Evolutionary conservation across 2,113 vertebrate genomes (phyloP).

Genomic region (Rhabdornis inornatus): DNA sequence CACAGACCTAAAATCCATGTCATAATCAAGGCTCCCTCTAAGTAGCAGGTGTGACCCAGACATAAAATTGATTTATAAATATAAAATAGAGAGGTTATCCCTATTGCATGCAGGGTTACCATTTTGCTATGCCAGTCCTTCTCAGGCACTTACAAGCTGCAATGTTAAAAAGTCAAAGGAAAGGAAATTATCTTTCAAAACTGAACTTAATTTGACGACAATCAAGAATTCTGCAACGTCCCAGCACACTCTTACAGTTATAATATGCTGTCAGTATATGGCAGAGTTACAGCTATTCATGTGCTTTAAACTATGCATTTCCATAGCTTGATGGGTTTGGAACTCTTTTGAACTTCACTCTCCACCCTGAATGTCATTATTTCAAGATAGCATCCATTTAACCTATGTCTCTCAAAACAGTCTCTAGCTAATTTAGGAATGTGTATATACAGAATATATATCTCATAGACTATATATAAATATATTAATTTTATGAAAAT

Average conservation of each 20-base stretch:
- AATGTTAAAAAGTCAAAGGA: neutral
- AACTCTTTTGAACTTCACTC: neutral
- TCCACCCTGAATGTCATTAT: neutral
- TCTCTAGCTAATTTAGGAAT: neutral
- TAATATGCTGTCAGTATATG: neutral
- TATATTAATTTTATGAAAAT: neutral
- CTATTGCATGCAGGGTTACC: neutral
- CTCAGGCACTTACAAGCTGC: neutral
- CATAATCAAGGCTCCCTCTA: neutral
- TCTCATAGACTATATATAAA: neutral
- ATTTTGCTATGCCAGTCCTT: neutral
- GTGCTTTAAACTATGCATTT: neutral
- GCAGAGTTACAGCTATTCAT: neutral
- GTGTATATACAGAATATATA: neutral
- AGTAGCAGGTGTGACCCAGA: neutral
- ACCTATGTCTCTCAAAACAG: neutral
- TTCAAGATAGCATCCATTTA: neutral
- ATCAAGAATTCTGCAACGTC: neutral
- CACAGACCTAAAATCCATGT: neutral
- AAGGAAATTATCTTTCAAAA: neutral
- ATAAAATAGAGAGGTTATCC: neutral
- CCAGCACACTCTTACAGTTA: neutral
- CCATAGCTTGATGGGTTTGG: neutral
- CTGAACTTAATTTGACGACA: neutral
- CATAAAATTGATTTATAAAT: neutral